phyloP scores from a whole-genome alignment of 2,888 invertebrate genomes.

The Stomorhina lunata region DNA sequence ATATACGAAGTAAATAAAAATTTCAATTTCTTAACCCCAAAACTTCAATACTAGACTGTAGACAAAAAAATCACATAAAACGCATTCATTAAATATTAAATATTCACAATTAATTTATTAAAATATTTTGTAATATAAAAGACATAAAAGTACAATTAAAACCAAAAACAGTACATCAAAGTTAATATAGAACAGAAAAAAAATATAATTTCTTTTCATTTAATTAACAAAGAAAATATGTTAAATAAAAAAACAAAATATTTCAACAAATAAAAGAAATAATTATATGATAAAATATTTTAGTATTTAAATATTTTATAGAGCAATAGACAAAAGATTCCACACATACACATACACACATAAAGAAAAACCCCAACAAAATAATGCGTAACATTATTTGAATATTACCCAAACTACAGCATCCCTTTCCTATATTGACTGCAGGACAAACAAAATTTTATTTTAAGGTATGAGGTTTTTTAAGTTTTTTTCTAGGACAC shows the following conservation, averaged over 20 bases:
- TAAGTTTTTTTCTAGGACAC: slow-evolving; percentile 28
- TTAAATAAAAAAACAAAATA: slow-evolving; percentile 4
- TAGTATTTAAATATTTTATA: slow-evolving; percentile 3
- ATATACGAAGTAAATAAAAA: too few relatives aligned
- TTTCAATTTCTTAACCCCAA: background rate
- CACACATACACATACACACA: background rate
- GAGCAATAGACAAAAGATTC: background rate
- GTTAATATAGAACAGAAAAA: background rate
- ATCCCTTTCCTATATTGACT: background rate
- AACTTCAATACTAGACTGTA: too few relatives aligned
- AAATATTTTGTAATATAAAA: background rate
- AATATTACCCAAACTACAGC: slow-evolving; percentile 53
- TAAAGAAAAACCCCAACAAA: slow-evolving; percentile 38
- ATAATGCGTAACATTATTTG: slow-evolving; percentile 67
- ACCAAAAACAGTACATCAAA: slow-evolving; percentile 12
- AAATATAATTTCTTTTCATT: slow-evolving; percentile 44
- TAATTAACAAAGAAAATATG: slow-evolving; percentile 50
- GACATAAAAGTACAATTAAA: background rate
- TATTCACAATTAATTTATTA: background rate
- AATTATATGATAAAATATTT: slow-evolving; percentile 18
- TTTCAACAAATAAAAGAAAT: slow-evolving; percentile 17
- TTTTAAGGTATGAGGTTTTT: slow-evolving; percentile 5
- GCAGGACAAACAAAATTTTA: background rate
- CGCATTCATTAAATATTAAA: background rate
- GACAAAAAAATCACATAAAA: background rate